Percentiles rank a stretch among this genome's conserved stretches.
phyloP scores from a whole-genome alignment of 2,888 invertebrate genomes.

The Conops quadrifasciatus region DNA sequence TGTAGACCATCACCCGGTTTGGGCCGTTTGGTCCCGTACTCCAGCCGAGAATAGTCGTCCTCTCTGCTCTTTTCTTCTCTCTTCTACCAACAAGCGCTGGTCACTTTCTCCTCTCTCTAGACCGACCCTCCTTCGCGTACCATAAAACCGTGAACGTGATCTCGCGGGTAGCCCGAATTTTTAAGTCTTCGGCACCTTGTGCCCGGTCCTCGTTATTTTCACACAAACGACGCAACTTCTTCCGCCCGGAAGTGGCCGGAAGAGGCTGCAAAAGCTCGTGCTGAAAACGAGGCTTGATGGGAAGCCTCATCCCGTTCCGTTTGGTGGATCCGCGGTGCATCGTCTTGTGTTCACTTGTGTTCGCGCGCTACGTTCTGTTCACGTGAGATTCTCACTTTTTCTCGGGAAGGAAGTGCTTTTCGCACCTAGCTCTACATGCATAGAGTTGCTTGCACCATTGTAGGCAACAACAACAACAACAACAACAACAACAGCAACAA shows the following conservation, averaged over 20 bases:
- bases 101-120: conserved; percentile 5
- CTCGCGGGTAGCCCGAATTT: not conserved
- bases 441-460: not conserved
- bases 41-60: not conserved
- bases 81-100: not conserved
- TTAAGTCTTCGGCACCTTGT: not conserved
- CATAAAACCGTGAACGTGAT: not conserved
- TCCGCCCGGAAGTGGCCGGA: not conserved
- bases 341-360: too few relatives aligned
- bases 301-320: too few relatives aligned
- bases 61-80: not conserved
- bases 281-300: too few relatives aligned
- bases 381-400: conserved; percentile 28
- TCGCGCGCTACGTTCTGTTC: conserved; percentile 10
- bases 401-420: conserved; percentile 44
- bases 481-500: not conserved
- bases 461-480: not conserved
- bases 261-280: conserved; percentile 29
- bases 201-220: not conserved
- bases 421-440: conserved; percentile 44
- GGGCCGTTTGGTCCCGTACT: too few relatives aligned
- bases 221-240: conserved; percentile 15
- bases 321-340: not conserved
- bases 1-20: too few relatives aligned
- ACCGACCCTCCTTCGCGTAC: not conserved